Conservation (phyloP, 2,113 vertebrate genomes). For the Hyla sarda region DNA sequence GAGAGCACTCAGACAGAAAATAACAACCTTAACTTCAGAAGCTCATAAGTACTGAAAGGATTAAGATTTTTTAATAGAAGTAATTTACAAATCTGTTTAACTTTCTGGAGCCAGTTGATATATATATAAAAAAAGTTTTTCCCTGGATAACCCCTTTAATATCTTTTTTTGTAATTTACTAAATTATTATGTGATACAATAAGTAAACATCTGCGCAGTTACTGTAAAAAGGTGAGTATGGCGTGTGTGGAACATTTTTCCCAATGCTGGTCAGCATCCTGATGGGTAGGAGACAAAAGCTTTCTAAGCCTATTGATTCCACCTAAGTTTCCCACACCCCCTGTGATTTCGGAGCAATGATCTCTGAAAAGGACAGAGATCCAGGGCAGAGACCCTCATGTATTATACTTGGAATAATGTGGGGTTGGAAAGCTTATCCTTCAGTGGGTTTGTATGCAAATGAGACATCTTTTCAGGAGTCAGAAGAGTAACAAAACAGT, state of each 20-base stretch:
- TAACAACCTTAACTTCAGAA: no score
- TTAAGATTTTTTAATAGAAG: no score
- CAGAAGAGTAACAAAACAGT: constrained; percentile 23
- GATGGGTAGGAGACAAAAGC: constrained; percentile 19
- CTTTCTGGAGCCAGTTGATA: no score
- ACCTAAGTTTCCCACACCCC: constrained; percentile 45
- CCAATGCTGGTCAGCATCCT: background rate
- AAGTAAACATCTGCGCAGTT: background rate
- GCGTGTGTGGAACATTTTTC: background rate
- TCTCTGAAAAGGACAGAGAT: constrained; percentile 22
- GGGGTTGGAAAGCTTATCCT: background rate
- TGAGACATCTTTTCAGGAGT: background rate
- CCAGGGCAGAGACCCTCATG: background rate
- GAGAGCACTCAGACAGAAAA: no score
- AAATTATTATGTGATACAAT: background rate
- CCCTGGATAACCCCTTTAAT: no score
- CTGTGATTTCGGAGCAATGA: constrained; percentile 1
- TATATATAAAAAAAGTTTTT: no score
- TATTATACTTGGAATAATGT: constrained; percentile 20
- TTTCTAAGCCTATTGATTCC: constrained; percentile 31
- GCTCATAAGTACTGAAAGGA: no score
- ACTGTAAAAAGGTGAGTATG: background rate
- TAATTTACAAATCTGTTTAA: no score
- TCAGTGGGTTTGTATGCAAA: background rate
- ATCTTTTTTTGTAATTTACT: background rate